Conservation (phyloP, 2,888 invertebrate genomes). For the Archips crataeganus region DNA sequence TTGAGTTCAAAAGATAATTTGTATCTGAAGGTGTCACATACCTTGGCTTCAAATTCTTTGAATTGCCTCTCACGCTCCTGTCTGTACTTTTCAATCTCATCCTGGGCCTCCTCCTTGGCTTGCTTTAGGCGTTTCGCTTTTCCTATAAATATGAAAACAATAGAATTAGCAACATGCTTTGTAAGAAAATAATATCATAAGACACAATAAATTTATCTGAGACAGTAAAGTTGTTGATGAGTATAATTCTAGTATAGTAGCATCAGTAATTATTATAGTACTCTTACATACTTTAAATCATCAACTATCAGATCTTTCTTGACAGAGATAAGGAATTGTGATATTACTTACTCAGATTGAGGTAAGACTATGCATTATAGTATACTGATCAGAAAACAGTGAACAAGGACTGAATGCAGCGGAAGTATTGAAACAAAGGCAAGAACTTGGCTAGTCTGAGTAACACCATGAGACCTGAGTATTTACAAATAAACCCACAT, state of each 20-base stretch:
- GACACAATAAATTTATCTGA: too few species aligned
- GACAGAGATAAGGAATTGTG: not conserved
- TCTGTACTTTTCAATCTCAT: conserved; percentile 98
- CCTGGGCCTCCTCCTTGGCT: conserved; percentile 99
- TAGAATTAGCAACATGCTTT: not conserved
- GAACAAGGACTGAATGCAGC: not conserved
- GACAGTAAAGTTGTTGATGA: too few species aligned
- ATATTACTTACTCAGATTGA: not conserved
- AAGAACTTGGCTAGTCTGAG: not conserved
- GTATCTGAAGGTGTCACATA: conserved; percentile 59
- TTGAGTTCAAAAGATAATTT: too few species aligned
- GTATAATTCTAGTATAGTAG: too few species aligned
- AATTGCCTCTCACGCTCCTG: conserved; percentile 96
- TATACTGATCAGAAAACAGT: not conserved
- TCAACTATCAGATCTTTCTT: not conserved
- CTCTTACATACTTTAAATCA: too few species aligned
- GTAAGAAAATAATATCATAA: not conserved
- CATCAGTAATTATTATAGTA: too few species aligned
- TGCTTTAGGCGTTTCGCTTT: conserved; percentile 99
- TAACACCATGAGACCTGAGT: not conserved
- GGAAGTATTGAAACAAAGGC: not conserved
- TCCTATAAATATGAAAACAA: conserved; percentile 85
- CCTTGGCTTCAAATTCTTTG: conserved; percentile 97
- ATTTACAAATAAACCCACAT: too few species aligned
- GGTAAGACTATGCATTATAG: not conserved